Percentiles rank a stretch among this genome's conserved stretches.
phyloP scores from a whole-genome alignment of 2,888 invertebrate genomes.

The Oligia latruncula region DNA sequence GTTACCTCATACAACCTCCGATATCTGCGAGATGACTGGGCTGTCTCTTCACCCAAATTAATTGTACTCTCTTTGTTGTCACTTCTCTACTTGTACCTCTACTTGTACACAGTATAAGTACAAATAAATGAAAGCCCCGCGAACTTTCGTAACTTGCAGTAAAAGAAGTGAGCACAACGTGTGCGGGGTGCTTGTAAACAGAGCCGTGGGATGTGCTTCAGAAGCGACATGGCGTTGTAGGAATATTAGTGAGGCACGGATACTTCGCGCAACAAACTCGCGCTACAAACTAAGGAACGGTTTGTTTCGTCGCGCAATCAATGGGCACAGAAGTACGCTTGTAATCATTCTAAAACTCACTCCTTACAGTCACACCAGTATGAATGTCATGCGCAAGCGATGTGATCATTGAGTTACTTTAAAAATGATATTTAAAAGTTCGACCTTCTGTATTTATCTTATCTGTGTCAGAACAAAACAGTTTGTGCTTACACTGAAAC shows the following conservation, averaged over 20 bases:
- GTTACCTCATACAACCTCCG: background rate
- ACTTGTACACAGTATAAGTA: background rate
- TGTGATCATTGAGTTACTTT: background rate
- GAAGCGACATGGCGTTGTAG: no score
- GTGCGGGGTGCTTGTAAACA: constrained; percentile 1
- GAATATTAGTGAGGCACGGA: background rate
- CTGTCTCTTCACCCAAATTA: background rate
- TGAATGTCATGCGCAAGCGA: background rate
- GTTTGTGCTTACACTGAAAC: constrained; percentile 13
- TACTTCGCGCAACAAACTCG: background rate
- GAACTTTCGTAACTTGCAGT: background rate
- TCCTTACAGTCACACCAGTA: background rate
- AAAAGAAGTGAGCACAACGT: background rate
- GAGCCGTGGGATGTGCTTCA: background rate
- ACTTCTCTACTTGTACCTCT: background rate
- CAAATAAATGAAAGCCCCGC: background rate
- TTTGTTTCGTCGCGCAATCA: background rate
- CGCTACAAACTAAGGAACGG: background rate
- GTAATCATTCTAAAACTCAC: background rate
- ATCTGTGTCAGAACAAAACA: background rate
- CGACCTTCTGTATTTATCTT: constrained; percentile 1
- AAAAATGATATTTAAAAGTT: background rate
- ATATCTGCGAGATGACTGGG: background rate
- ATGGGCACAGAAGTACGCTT: background rate
- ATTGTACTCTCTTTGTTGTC: background rate